Percentiles rank a stretch among this genome's conserved stretches.
phyloP scores from a whole-genome alignment of 1,140 invertebrate species.

The Euwallacea fornicatus region DNA sequence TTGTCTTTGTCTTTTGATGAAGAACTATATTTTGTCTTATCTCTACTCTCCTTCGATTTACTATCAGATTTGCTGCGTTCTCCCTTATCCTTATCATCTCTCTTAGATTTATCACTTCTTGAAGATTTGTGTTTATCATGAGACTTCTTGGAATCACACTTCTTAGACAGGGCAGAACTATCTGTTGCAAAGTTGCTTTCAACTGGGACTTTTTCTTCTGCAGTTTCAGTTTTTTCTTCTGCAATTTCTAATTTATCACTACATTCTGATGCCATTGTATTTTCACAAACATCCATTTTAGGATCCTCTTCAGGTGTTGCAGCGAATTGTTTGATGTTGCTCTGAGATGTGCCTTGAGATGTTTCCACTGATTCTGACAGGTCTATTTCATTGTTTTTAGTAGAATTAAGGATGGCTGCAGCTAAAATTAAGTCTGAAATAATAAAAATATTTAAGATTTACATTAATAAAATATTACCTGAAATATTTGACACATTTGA shows the following conservation, averaged over 20 bases:
- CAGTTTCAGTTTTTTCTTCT: slow-evolving; percentile 10
- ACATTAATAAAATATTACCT: slow-evolving; percentile 45
- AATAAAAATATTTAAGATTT: too few relatives aligned
- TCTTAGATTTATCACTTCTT: slow-evolving; percentile 54
- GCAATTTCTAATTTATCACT: slow-evolving; percentile 12
- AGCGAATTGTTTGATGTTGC: slow-evolving; percentile 58
- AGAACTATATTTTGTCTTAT: slow-evolving; percentile 44
- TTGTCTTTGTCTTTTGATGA: slow-evolving; percentile 51
- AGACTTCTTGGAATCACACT: slow-evolving; percentile 51
- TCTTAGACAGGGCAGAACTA: slow-evolving; percentile 31
- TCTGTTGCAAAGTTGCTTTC: slow-evolving; percentile 24
- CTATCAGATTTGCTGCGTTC: slow-evolving; percentile 42
- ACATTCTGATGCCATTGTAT: slow-evolving; percentile 18
- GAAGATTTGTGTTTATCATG: slow-evolving; percentile 48
- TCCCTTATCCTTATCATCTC: slow-evolving; percentile 49
- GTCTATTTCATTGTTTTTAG: slow-evolving; percentile 41
- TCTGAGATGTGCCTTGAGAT: slow-evolving; percentile 59
- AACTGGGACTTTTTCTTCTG: slow-evolving; percentile 20
- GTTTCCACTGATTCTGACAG: slow-evolving; percentile 45
- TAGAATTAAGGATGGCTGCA: slow-evolving; percentile 45
- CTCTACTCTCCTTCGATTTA: slow-evolving; percentile 54
- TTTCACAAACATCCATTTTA: slow-evolving; percentile 51
- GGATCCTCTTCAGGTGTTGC: slow-evolving; percentile 53
- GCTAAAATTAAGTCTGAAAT: slow-evolving; percentile 46
- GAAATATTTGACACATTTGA: slow-evolving; percentile 64